Base-by-base conservation (phyloP, 2,797 vertebrate species). In the Malacoctenus gilli region DNA sequence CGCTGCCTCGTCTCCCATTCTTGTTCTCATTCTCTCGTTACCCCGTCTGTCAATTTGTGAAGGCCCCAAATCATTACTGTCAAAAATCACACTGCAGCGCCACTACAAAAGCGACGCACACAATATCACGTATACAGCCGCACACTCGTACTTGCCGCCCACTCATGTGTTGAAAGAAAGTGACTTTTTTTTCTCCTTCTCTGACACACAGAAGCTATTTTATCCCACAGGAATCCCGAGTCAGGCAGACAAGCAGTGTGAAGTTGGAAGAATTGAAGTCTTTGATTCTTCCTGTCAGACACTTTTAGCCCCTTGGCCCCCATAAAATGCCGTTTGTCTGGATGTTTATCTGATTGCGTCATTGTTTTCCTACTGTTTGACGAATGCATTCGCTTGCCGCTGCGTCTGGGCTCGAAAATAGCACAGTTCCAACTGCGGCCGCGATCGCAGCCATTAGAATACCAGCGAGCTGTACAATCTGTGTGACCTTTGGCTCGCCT, bases 251-350 rank as follows among this genome's bases (percentile, higher is more conserved):
- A 61, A 72, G 64, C 52, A 52, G 55, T 54, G 58, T 70, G 63
- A 80, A 69, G 46, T 72, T 42, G 15, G 44, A 68, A 56, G 62
- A 82, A 63, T 30, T 32, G 11, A 8, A 63, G 9, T 48, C 42
- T 71, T 85, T 78, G 83, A 76, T 84, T 82, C 84, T 82, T 69
- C 42, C 71, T 75, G 79, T 79, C 80, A 84, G 60, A 67, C 61
- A 65, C 59, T 78, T 69, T 77, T 62, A 82, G 67, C 77, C 70
- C 44, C 64, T 39, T 47, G 30, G 18, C 48, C 46, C 25, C 18
- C 30, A 59, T 68, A 65, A 60, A 53, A 55, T 52, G 35, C 21
- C 8, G 30, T 68, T 66, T 49, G 46, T 72, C 60, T 77, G 44
- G 0, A 3, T 55, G 59, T 60, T 54, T 13, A 15, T 67, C 19